phyloP scores from a whole-genome alignment of 2,113 vertebrate species.

The Carassius auratus region DNA sequence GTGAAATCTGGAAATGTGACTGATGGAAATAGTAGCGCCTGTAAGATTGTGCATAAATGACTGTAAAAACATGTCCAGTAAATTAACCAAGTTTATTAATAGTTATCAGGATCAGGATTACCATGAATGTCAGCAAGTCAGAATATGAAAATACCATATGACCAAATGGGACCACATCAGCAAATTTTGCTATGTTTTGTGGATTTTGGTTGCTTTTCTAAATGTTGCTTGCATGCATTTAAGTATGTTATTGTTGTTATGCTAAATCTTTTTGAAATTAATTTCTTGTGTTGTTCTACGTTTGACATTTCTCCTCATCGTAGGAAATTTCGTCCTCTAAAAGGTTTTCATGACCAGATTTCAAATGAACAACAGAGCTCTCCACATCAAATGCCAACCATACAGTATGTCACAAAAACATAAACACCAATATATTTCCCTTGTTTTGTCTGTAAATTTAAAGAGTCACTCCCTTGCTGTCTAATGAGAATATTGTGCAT shows the following conservation, averaged over 20 bases:
- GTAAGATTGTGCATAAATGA: constrained; percentile 55
- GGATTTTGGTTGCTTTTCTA: constrained; percentile 48
- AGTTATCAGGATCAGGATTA: not conserved
- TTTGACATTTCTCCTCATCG: not conserved
- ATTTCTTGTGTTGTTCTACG: not conserved
- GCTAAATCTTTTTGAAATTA: not conserved
- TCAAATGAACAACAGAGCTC: constrained; percentile 27
- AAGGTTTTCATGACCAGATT: not conserved
- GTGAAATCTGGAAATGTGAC: constrained; percentile 55
- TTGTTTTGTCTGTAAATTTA: constrained; percentile 32
- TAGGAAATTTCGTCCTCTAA: constrained; percentile 21
- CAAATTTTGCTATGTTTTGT: constrained; percentile 34
- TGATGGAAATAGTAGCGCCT: constrained; percentile 64
- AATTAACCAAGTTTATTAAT: not conserved
- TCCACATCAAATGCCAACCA: constrained; percentile 43
- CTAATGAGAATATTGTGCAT: not conserved
- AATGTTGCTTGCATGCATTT: not conserved
- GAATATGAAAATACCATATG: not conserved
- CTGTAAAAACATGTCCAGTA: constrained; percentile 27
- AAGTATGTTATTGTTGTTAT: constrained; percentile 35
- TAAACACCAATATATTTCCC: constrained; percentile 38
- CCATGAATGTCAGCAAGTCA: not conserved
- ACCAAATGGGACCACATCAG: constrained; percentile 21
- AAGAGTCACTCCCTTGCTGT: constrained; percentile 15
- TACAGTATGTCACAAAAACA: constrained; percentile 12